These are phyloP conservation scores for Sphaerodactylus townsendi DNA, from an alignment of 2,113 vertebrate genomes.

Conservation along the genomic window DNA sequence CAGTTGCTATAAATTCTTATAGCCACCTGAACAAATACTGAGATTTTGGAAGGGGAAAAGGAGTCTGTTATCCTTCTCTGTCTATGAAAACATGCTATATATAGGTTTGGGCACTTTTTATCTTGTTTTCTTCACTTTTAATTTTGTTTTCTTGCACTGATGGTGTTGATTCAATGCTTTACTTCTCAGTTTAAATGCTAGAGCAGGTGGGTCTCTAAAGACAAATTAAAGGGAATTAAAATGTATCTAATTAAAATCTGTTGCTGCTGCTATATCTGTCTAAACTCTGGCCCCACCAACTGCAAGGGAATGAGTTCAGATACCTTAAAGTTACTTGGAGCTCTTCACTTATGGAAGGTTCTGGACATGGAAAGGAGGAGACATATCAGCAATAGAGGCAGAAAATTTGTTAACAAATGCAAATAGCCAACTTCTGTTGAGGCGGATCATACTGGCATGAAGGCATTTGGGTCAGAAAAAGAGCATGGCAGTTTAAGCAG, in stretches of 20 bases:
- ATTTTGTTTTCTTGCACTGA: constrained; percentile 45
- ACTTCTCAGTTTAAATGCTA: constrained; percentile 57
- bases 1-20: constrained; percentile 63
- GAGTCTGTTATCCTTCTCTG: constrained; percentile 35
- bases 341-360: not conserved
- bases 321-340: not conserved
- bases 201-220: constrained; percentile 29
- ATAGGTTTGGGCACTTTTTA: constrained; percentile 56
- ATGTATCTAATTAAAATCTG: constrained; percentile 25
- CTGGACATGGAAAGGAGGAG: not conserved
- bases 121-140: constrained; percentile 66
- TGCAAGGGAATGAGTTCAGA: too few relatives aligned
- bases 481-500: not conserved
- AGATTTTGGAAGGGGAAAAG: constrained; percentile 53
- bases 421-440: not conserved
- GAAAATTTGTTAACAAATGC: not conserved
- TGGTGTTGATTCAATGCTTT: constrained; percentile 57
- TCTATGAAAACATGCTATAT: constrained; percentile 43
- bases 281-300: not conserved
- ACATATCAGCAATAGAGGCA: not conserved
- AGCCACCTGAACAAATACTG: constrained; percentile 74
- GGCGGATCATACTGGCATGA: not conserved
- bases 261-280: constrained; percentile 7
- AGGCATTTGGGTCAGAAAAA: not conserved
- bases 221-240: constrained; percentile 42